Percentiles rank a stretch among this genome's conserved stretches.
Conservation (phyloP, 2,797 vertebrate species). For the Pitangus sulphuratus region DNA sequence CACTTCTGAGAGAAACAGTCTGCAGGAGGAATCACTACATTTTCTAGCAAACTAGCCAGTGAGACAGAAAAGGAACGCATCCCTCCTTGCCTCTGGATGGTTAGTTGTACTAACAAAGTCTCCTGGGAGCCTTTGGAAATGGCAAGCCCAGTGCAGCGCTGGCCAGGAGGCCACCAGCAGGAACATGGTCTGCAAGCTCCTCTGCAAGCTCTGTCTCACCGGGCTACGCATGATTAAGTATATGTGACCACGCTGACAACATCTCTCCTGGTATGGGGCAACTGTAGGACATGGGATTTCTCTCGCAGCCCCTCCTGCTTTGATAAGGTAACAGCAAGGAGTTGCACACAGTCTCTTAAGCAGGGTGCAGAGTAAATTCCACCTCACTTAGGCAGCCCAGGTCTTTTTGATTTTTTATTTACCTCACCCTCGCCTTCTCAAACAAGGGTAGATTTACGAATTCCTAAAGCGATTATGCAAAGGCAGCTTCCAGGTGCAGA, state of each 20-base stretch:
- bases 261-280: fast-evolving
- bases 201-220: background rate
- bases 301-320: background rate
- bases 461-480: fast-evolving
- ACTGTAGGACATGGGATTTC: fast-evolving
- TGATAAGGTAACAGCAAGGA: background rate
- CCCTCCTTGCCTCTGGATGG: background rate
- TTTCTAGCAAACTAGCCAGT: background rate
- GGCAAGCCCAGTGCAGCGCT: fast-evolving
- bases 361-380: background rate
- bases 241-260: fast-evolving
- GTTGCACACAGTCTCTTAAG: background rate
- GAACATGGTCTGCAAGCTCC: background rate
- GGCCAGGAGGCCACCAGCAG: background rate
- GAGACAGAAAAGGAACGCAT: background rate
- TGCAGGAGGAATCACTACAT: background rate
- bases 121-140: background rate
- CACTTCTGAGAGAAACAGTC: background rate
- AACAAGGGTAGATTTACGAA: background rate
- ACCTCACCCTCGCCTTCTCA: background rate
- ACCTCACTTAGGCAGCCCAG: background rate
- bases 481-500: background rate
- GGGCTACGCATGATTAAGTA: background rate
- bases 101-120: background rate
- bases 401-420: background rate